A percentile compares a stretch with the other conserved stretches of the same genome.
These are phyloP conservation scores for Danio tinwini DNA, from an alignment of 2,797 vertebrate species.

Conservation along the genomic window DNA sequence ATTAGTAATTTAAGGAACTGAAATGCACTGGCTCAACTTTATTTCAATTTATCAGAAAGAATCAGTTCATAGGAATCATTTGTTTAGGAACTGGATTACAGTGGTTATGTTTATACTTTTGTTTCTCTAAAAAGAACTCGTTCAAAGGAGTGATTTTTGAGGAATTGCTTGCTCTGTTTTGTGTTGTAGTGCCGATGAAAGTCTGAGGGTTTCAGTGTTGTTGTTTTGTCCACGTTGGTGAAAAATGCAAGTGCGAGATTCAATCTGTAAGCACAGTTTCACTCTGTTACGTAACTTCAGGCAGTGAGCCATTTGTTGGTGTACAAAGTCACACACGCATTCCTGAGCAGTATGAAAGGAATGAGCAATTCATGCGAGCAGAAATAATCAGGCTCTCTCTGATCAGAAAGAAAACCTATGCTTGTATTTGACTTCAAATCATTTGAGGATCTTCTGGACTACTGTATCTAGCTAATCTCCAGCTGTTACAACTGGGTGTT, in stretches of 20 bases:
- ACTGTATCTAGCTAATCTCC: not conserved
- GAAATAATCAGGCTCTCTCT: not conserved
- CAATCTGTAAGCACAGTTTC: not conserved
- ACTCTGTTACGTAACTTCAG: not conserved
- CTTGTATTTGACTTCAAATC: not conserved
- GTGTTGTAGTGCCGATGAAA: not conserved
- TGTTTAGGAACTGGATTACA: not conserved
- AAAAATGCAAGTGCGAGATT: not conserved
- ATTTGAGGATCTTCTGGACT: not conserved
- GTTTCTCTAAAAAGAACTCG: too few relatives aligned
- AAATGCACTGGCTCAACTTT: not conserved
- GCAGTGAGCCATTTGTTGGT: not conserved
- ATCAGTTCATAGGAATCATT: not conserved
- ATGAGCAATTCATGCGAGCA: not conserved
- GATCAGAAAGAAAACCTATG: not conserved
- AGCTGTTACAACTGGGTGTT: not conserved
- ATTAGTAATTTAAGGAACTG: not conserved
- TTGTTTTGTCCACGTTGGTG: not conserved
- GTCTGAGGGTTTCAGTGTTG: not conserved
- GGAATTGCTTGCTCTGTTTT: not conserved
- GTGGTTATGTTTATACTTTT: not conserved
- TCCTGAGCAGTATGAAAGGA: slow-evolving; percentile 14
- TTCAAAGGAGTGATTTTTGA: too few relatives aligned
- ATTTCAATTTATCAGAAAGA: not conserved
- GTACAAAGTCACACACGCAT: not conserved